phyloP scores from a whole-genome alignment of 2,113 vertebrate genomes.

The Acinonyx jubatus region DNA sequence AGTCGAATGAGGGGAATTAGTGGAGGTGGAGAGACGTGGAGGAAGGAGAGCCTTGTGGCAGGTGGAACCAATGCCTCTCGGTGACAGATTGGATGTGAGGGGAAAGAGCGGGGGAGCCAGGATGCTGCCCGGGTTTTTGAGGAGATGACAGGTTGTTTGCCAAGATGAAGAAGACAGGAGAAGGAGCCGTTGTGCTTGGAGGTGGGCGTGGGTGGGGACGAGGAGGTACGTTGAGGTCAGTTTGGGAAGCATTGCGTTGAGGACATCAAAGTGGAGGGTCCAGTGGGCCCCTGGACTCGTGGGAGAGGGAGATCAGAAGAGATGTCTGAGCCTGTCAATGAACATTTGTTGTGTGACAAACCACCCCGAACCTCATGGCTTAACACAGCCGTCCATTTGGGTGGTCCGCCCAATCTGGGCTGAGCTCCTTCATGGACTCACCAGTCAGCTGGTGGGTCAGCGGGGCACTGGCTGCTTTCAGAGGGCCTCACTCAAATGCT shows the following conservation, averaged over 20 bases:
- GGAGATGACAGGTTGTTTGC: not conserved
- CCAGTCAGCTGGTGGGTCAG: too few species aligned
- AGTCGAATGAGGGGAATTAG: too few species aligned
- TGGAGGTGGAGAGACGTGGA: not conserved
- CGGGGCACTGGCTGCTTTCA: not conserved
- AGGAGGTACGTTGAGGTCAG: not conserved
- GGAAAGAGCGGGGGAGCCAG: not conserved
- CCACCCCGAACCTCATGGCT: not conserved
- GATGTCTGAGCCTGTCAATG: not conserved
- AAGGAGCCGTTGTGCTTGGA: not conserved
- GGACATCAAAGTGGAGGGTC: not conserved
- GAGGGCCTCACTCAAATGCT: not conserved
- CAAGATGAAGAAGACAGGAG: not conserved
- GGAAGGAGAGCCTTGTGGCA: not conserved
- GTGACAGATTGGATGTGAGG: not conserved
- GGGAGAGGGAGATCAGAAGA: not conserved
- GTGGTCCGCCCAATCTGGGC: not conserved
- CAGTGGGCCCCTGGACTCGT: not conserved
- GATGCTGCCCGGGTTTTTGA: not conserved
- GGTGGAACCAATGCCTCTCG: not conserved
- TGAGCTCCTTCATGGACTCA: not conserved
- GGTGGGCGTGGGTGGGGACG: not conserved
- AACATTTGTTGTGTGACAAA: not conserved
- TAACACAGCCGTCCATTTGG: not conserved
- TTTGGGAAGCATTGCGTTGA: not conserved